Evolutionary conservation across 2,113 vertebrate species (phyloP), one percentile per base, ranked within the genome.

Genomic region (Seriola aureovittata): DNA sequence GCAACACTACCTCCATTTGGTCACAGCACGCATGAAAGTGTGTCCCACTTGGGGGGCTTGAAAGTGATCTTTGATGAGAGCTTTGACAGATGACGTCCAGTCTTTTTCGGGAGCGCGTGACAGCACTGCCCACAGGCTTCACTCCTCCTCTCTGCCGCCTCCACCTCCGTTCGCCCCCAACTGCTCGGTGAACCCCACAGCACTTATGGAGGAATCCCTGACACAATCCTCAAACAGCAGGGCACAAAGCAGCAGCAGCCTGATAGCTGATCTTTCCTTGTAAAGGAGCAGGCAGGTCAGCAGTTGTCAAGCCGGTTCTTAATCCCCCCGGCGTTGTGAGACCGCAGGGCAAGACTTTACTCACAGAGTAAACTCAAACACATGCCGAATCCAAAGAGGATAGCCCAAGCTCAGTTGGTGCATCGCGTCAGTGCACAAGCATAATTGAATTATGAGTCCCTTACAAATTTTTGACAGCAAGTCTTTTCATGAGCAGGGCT

Each of bases 201-300:
- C 91, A 89, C 93, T 92, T 80, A 66, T 91, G 82, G 89, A 93
- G 92, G 93, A 94, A 94, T 94, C 93, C 92, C 91, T 86, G 88
- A 93, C 90, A 88, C 91, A 89, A 75, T 80, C 86, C 79, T 93
- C 91, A 94, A 94, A 95, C 93, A 95, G 95, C 94, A 93, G 95
- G 94, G 65, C 92, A 92, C 93, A 94, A 94, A 95, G 93, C 89
- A 75, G 81, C 83, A 85, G 81, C 82, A 78, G 91, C 75, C 92
- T 75, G 85, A 89, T 91, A 84, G 92, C 91, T 86, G 92, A 93
- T 93, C 92, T 89, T 72, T 72, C 67, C 91, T 90, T 92, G 93
- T 95, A 93, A 94, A 95, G 89, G 82, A 86, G 78, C 88, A 92
- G 72, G 84, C 78, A 50, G 82, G 90, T 92, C 91, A 93, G 87